Evolutionary conservation across 2,113 vertebrate species (phyloP).

Genomic region (Mohoua ochrocephala): DNA sequence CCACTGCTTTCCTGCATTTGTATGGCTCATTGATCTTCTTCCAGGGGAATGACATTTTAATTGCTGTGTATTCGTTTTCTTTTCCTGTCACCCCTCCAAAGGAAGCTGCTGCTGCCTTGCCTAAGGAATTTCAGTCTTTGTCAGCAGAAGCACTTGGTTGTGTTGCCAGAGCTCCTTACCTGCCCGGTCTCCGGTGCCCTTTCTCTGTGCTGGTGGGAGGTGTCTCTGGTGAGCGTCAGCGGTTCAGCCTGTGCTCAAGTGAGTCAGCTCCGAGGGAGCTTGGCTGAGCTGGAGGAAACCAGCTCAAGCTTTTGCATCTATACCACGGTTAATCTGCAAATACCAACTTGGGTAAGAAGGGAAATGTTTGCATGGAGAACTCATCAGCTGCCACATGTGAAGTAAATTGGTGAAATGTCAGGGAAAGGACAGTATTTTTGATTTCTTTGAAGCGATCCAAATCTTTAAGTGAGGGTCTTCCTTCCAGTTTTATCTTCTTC

Average conservation of each 20-base stretch:
- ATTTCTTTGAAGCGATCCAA: not conserved
- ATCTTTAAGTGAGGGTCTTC: not conserved
- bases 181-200: fast-evolving
- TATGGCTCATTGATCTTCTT: not conserved
- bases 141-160: not conserved
- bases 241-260: not conserved
- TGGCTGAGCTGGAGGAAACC: not conserved
- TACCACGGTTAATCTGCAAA: not conserved
- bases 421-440: not conserved
- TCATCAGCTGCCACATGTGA: not conserved
- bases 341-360: not conserved
- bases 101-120: not conserved
- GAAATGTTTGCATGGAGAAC: not conserved
- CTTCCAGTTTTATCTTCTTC: not conserved
- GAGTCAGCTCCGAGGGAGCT: not conserved
- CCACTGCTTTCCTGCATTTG: not conserved
- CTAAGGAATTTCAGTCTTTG: not conserved
- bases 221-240: not conserved
- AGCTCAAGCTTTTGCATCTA: not conserved
- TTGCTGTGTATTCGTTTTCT: fast-evolving
- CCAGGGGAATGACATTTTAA: not conserved
- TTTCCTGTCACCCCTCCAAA: not conserved
- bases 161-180: not conserved
- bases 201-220: not conserved
- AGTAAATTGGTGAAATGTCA: not conserved